phyloP scores from a whole-genome alignment of 1,140 invertebrate species.

The Philotrypesis tridentata region DNA sequence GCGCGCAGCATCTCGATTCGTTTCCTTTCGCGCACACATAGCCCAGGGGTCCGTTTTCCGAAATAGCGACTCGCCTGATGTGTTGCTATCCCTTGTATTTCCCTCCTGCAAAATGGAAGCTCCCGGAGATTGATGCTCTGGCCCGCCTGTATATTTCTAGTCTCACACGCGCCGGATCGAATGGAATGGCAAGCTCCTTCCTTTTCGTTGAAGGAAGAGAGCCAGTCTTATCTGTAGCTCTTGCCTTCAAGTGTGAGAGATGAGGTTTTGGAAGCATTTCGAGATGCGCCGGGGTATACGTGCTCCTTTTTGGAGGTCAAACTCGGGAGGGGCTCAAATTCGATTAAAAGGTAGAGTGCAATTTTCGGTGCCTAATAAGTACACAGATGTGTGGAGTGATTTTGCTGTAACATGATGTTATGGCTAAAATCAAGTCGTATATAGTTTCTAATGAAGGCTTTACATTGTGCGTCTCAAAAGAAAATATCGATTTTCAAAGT shows the following conservation, averaged over 20 bases:
- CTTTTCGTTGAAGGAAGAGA: not conserved
- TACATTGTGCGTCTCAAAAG: no score
- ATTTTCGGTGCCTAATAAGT: no score
- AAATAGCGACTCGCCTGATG: conserved; percentile 54
- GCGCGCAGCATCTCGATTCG: conserved; percentile 35
- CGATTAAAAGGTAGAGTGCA: no score
- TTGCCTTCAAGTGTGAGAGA: not conserved
- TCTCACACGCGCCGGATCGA: conserved; percentile 12
- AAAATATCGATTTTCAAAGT: no score
- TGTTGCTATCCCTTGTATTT: conserved; percentile 36
- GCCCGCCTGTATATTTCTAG: not conserved
- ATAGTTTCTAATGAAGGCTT: no score
- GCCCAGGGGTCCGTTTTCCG: conserved; percentile 58
- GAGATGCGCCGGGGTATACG: not conserved
- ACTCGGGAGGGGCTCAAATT: no score
- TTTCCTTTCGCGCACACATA: conserved; percentile 46
- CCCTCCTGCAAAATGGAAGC: not conserved
- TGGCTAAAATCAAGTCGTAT: no score
- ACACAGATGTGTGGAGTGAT: no score
- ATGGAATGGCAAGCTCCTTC: not conserved
- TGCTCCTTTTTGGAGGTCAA: no score
- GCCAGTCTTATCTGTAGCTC: not conserved
- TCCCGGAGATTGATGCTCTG: conserved; percentile 11
- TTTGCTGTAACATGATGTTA: no score
- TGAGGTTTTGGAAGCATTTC: not conserved